Conservation (phyloP, 1,140 invertebrate species). For the Lithobius niger region DNA sequence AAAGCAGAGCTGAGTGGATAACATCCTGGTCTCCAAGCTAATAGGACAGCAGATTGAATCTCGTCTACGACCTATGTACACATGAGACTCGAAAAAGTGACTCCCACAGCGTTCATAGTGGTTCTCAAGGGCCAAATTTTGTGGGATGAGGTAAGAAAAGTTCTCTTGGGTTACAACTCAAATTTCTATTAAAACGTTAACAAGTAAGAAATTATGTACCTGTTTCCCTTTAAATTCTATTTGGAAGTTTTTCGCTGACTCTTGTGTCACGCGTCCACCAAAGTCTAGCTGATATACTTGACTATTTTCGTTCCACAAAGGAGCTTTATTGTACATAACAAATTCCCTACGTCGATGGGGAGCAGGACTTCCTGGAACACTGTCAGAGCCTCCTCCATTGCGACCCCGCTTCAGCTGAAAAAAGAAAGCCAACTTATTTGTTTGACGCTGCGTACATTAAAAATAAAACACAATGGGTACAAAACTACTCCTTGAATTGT, state of each 20-base stretch:
- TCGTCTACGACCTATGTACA: too few relatives aligned
- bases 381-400: conserved; percentile 1
- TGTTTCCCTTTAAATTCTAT: conserved; percentile 95
- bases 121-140: too few relatives aligned
- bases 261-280: conserved; percentile 96
- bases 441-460: neutral
- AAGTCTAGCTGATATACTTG: conserved; percentile 99
- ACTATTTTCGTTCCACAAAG: conserved; percentile 98
- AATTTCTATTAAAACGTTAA: too few relatives aligned
- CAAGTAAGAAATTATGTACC: too few relatives aligned
- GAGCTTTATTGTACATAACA: conserved; percentile 96
- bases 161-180: too few relatives aligned
- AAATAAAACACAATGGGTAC: neutral
- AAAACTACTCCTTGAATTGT: too few relatives aligned
- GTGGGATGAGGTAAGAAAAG: too few relatives aligned
- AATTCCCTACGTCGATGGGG: conserved; percentile 55
- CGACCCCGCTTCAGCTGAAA: conserved; percentile 21
- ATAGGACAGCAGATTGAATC: too few relatives aligned
- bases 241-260: conserved; percentile 99
- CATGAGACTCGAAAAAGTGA: too few relatives aligned
- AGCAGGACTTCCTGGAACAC: conserved; percentile 26
- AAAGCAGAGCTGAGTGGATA: too few relatives aligned
- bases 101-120: too few relatives aligned
- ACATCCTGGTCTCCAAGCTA: too few relatives aligned
- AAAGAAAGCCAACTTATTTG: neutral